Conservation (phyloP, 2,113 vertebrate genomes). For the Choloepus hoffmanni region DNA sequence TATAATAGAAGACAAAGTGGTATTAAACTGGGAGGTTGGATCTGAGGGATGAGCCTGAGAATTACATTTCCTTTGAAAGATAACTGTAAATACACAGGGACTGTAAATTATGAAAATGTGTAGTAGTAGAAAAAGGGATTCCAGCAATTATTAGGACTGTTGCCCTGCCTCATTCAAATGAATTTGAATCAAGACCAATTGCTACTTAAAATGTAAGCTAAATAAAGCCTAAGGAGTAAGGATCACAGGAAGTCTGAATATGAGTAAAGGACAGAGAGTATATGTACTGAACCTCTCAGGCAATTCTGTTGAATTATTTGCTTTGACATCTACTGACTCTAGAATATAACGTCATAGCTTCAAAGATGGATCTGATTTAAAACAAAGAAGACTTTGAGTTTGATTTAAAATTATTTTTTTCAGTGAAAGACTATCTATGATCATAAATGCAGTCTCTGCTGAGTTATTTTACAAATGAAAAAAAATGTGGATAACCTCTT, state of each 20-base stretch:
- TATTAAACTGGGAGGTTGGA: neutral
- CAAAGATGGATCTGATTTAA: slow-evolving; percentile 3
- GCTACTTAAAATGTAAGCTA: neutral
- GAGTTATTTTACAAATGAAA: neutral
- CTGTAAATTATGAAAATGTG: neutral
- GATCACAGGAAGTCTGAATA: neutral
- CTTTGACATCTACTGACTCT: neutral
- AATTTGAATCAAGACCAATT: neutral
- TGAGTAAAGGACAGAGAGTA: neutral
- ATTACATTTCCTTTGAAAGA: neutral
- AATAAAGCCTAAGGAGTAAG: neutral
- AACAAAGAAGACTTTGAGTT: slow-evolving; percentile 31
- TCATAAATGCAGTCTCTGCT: neutral
- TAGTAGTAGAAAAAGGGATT: neutral
- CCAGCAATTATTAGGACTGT: neutral
- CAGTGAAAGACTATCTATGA: neutral
- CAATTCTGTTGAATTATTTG: neutral
- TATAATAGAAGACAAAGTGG: neutral
- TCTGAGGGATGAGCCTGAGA: neutral
- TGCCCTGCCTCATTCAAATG: neutral
- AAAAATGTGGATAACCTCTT: neutral
- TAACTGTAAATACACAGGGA: neutral
- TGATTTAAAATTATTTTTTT: neutral
- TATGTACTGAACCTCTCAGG: neutral
- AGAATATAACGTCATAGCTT: neutral